These are phyloP conservation scores for Thecophora atra DNA, from an alignment of 2,888 invertebrate species.

Conservation along the genomic window DNA sequence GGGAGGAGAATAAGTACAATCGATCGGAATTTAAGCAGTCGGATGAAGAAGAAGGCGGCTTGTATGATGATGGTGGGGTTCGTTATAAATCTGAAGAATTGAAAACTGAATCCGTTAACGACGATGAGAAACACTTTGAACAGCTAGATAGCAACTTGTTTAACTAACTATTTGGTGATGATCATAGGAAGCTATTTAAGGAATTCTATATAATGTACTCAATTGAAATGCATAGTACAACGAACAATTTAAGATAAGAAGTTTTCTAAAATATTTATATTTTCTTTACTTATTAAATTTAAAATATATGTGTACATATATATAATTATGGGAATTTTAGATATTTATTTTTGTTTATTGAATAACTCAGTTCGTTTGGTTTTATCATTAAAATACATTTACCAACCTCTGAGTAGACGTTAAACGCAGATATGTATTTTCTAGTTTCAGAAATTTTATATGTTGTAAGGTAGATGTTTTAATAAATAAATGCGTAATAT, in stretches of 20 bases:
- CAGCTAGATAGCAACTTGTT: constrained; percentile 24
- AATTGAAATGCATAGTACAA: constrained; percentile 23
- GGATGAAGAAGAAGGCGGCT: constrained; percentile 32
- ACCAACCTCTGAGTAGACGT: no score
- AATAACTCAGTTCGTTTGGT: background rate
- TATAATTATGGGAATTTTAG: background rate
- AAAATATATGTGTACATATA: background rate
- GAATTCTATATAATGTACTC: background rate
- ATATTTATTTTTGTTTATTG: constrained; percentile 1
- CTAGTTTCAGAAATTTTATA: no score
- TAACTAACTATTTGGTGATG: constrained; percentile 17
- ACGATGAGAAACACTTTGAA: no score
- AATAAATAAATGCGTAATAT: no score
- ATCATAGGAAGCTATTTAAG: background rate
- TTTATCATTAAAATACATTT: no score
- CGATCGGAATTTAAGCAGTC: constrained; percentile 45
- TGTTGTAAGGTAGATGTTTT: no score
- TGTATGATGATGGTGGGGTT: constrained; percentile 24
- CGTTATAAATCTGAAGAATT: background rate
- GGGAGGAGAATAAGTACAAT: constrained; percentile 60
- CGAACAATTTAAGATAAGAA: background rate
- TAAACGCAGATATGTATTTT: no score
- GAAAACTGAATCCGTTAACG: background rate
- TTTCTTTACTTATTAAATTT: background rate
- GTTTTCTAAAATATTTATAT: background rate